These are phyloP conservation scores for Hydroisotoma schaefferi DNA, from an alignment of 2,888 invertebrate species.

Conservation along the genomic window DNA sequence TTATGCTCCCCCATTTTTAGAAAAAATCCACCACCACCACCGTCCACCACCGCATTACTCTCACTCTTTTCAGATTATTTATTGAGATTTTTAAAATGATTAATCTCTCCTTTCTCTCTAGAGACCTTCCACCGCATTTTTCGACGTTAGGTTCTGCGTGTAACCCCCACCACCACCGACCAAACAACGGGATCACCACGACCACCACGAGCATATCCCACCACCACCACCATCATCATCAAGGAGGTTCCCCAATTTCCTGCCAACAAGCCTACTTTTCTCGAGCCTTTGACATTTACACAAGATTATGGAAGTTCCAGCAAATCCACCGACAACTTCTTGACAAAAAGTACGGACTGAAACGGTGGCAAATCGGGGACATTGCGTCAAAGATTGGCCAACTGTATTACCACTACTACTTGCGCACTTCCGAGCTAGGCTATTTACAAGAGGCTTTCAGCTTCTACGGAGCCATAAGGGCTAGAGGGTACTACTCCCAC, in stretches of 20 bases:
- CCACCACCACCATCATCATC: slow-evolving; percentile 8
- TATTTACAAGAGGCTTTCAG: slow-evolving; percentile 94
- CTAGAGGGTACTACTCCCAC: slow-evolving; percentile 75
- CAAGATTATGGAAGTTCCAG: slow-evolving; percentile 96
- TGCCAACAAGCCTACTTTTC: slow-evolving; percentile 94
- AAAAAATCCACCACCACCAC: neutral
- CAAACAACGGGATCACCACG: too few species aligned
- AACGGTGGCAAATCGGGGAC: slow-evolving; percentile 97
- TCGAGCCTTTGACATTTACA: slow-evolving; percentile 94
- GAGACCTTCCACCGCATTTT: slow-evolving; percentile 86
- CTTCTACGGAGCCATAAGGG: slow-evolving; percentile 92
- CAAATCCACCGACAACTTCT: slow-evolving; percentile 88
- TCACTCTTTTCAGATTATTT: neutral
- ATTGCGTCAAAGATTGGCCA: slow-evolving; percentile 98
- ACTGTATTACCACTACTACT: slow-evolving; percentile 95
- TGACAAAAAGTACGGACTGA: slow-evolving; percentile 89
- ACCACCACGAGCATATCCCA: slow-evolving; percentile 58
- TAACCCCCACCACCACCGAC: slow-evolving; percentile 6
- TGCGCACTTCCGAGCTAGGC: slow-evolving; percentile 93
- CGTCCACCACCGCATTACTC: neutral
- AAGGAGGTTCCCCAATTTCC: slow-evolving; percentile 12
- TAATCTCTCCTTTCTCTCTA: slow-evolving; percentile 53
- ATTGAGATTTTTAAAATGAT: neutral
- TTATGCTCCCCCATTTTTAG: neutral
- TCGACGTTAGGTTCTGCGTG: slow-evolving; percentile 63